These are phyloP conservation scores for Hydrocynus forskahlii DNA, from an alignment of 2,797 vertebrate genomes.

Conservation along the genomic window DNA sequence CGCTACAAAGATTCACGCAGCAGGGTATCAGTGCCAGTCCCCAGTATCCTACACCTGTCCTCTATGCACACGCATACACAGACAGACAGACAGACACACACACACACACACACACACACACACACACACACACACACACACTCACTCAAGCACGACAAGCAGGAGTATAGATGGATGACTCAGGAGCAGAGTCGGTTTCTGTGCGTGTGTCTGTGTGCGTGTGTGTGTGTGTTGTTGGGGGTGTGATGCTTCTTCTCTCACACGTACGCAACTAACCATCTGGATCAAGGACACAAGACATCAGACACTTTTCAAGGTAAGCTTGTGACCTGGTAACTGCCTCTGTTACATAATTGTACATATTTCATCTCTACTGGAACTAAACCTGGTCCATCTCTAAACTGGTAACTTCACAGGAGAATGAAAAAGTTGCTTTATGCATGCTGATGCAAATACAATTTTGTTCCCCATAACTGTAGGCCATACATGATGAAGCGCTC, in stretches of 20 bases:
- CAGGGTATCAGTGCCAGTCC: slow-evolving; percentile 33
- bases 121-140: not conserved
- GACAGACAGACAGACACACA: not conserved
- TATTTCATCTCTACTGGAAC: not conserved
- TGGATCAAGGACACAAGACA: slow-evolving; percentile 49
- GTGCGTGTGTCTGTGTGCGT: slow-evolving; percentile 9
- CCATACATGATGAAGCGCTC: not conserved
- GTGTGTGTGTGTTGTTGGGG: slow-evolving; percentile 5
- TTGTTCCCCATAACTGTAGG: not conserved
- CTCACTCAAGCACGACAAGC: slow-evolving; percentile 2
- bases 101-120: slow-evolving; percentile 5
- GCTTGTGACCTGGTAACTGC: not conserved
- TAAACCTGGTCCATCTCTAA: not conserved
- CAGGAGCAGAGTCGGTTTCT: slow-evolving; percentile 38
- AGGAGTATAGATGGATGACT: slow-evolving; percentile 44
- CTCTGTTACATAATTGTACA: not conserved
- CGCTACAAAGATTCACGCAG: slow-evolving; percentile 24
- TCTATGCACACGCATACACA: slow-evolving; percentile 37
- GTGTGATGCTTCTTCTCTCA: slow-evolving; percentile 29
- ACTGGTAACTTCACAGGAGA: not conserved
- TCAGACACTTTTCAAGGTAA: slow-evolving; percentile 31
- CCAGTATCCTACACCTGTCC: slow-evolving; percentile 51
- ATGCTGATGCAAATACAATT: too few relatives aligned
- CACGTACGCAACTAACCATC: slow-evolving; percentile 37
- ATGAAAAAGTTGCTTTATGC: too few relatives aligned